Conservation (phyloP, 2,113 vertebrate species). For the Crotalus horridus region DNA sequence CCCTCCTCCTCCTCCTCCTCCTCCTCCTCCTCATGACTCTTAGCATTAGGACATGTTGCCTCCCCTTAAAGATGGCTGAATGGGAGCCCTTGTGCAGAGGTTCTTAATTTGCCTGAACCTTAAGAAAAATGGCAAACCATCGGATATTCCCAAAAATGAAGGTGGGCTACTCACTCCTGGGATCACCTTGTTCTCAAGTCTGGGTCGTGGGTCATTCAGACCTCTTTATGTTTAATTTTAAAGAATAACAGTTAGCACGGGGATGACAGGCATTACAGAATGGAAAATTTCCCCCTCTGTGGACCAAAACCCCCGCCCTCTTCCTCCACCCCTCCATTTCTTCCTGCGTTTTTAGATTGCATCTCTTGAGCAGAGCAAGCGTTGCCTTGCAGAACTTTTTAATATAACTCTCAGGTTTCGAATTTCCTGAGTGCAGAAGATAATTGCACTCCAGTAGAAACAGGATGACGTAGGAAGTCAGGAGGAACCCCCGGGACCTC, state of each 20-base stretch:
- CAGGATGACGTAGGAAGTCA: constrained; percentile 42
- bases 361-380: constrained; percentile 37
- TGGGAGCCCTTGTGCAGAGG: not conserved
- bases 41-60: not conserved
- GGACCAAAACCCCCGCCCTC: not conserved
- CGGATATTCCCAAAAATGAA: not conserved
- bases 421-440: constrained; percentile 61
- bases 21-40: not conserved
- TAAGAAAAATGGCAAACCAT: not conserved
- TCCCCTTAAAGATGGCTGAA: not conserved
- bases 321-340: not conserved
- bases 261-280: constrained; percentile 18
- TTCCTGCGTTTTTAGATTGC: constrained; percentile 38
- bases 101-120: not conserved
- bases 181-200: not conserved
- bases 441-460: constrained; percentile 63
- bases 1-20: accelerated
- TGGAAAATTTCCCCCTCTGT: not conserved
- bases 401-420: constrained; percentile 50
- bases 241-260: constrained; percentile 44
- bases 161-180: not conserved
- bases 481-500: constrained; percentile 58
- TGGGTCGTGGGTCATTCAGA: not conserved
- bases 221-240: constrained; percentile 26
- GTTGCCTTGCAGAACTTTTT: constrained; percentile 34